Evolutionary conservation across 2,797 vertebrate genomes (phyloP), one percentile per base, ranked within the genome.

Genomic region (Leucoraja ocellata): DNA sequence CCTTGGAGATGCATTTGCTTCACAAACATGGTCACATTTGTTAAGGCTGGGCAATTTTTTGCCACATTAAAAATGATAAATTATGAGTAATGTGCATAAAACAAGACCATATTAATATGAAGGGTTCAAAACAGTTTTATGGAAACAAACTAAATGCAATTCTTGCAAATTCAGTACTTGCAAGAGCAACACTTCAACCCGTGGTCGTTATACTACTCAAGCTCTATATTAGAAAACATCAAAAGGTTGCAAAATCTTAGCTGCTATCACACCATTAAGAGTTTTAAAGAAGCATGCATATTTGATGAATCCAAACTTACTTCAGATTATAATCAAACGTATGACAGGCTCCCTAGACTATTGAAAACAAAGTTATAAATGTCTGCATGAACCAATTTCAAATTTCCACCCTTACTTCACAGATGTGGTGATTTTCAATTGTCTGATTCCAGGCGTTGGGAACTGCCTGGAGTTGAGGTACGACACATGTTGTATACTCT

Each of bases 401-500:
- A n/a, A 28, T 61, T 61, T 58, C 65, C 0, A 0, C 95, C 46
- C 98, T 11, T 95, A 99, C 99, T 96, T 99, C 95, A 97, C 96
- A 0, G 96, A 95, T 86, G 97, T 99, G 95, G 96, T 96, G 96
- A 99, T 95, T 84, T 96, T 97, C 18, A 99, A 97, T 93, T 98
- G 97, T 14, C 99, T 97, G 94, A 99, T 99, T 77, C 99, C 99
- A 0, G 99, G 99, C 0, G 99, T 99, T 7, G 99, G 99, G 95
- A 99, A 99, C 96, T 99, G 99, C 4, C 98, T 97, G 0, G 98
- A 98, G 95, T 99, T 99, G 94, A 99, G 95, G 94, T 99, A 99
- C 93, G 98, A 98, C 54, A 99, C 94, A 93, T 97, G 99, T 95
- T 98, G 98, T 98, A 99, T 97, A 95, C 98, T 98, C 95, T 98